Evolutionary conservation across 2,888 invertebrate genomes (phyloP).

Genomic region (Amiota communis): DNA sequence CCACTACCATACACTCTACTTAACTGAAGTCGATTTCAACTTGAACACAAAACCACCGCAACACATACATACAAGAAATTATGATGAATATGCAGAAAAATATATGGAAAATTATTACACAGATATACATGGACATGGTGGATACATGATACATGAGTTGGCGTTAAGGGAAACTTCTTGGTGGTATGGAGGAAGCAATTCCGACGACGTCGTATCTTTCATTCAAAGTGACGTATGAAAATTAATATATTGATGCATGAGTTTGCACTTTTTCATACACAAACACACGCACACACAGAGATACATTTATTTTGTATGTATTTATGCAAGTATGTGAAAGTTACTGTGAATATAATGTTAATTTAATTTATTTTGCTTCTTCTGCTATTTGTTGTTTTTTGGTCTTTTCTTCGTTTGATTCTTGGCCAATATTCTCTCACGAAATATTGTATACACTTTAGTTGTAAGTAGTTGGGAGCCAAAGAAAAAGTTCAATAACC

Average conservation of each 20-base stretch:
- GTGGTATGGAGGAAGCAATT: constrained; percentile 35
- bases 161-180: constrained; percentile 10
- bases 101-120: constrained; percentile 37
- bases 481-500: constrained; percentile 20
- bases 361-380: constrained; percentile 45
- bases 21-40: background rate
- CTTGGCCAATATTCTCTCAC: too few relatives aligned
- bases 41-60: background rate
- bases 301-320: background rate
- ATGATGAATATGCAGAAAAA: constrained; percentile 58
- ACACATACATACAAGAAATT: constrained; percentile 26
- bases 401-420: background rate
- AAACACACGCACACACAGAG: background rate
- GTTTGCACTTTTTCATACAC: constrained; percentile 32
- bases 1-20: background rate
- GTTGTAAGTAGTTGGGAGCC: too few relatives aligned
- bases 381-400: background rate
- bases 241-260: constrained; percentile 56
- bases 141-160: constrained; percentile 6
- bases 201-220: constrained; percentile 13
- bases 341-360: constrained; percentile 55
- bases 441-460: too few relatives aligned
- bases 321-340: constrained; percentile 29
- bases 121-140: constrained; percentile 29
- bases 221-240: constrained; percentile 49